These are phyloP conservation scores for Heliornis fulica DNA, from an alignment of 2,113 vertebrate species.

Conservation along the genomic window DNA sequence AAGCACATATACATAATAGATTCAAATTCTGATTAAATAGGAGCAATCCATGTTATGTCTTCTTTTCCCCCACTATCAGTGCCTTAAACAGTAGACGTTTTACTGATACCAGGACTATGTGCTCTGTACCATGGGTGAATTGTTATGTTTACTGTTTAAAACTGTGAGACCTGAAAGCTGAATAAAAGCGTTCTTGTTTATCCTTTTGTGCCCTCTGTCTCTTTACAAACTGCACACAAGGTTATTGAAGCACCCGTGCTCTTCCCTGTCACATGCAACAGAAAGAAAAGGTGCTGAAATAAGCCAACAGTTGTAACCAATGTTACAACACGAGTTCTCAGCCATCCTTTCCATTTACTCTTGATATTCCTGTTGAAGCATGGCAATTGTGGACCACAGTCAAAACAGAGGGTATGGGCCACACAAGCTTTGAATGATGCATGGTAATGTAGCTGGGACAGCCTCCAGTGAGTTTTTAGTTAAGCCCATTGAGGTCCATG, in stretches of 20 bases:
- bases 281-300: not conserved
- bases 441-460: not conserved
- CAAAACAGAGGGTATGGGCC: not conserved
- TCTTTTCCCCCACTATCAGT: slow-evolving; percentile 29
- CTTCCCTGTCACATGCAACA: not conserved
- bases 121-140: not conserved
- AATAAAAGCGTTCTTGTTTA: slow-evolving; percentile 68
- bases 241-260: not conserved
- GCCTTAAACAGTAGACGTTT: slow-evolving; percentile 67
- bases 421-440: not conserved
- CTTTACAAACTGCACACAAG: not conserved
- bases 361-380: not conserved
- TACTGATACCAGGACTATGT: not conserved
- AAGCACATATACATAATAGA: not conserved
- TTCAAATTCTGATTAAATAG: not conserved
- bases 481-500: not conserved
- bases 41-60: not conserved
- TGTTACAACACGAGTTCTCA: not conserved
- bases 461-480: not conserved
- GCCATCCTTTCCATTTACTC: not conserved
- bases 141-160: slow-evolving; percentile 56
- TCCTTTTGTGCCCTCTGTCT: not conserved
- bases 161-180: slow-evolving; percentile 35
- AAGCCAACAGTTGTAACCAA: not conserved
- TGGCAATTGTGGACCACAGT: not conserved